Percentiles rank a stretch among this genome's conserved stretches.
Conservation (phyloP, 2,888 invertebrate species). For the Griposia aprilina region DNA sequence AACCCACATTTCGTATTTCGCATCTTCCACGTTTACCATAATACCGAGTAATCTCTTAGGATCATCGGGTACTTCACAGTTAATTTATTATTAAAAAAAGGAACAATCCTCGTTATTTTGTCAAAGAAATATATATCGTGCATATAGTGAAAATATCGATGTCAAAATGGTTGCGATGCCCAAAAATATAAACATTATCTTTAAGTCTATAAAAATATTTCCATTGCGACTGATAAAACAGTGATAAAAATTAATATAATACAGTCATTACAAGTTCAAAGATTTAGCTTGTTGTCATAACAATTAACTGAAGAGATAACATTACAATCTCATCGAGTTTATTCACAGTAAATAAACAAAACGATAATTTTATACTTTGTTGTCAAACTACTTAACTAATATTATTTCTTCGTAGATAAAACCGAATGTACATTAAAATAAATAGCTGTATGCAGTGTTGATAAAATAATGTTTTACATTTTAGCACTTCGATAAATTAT, state of each 20-base stretch:
- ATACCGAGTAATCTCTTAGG: constrained; percentile 14
- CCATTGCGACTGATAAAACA: constrained; percentile 4
- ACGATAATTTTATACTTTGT: background rate
- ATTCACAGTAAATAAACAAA: constrained; percentile 1
- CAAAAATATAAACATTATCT: background rate
- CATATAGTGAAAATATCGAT: background rate
- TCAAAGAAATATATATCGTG: constrained; percentile 20
- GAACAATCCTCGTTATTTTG: constrained; percentile 13
- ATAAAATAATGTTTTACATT: constrained; percentile 2
- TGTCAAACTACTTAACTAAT: background rate
- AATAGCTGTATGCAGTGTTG: background rate
- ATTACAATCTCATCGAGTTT: constrained; percentile 13
- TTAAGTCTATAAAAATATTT: background rate
- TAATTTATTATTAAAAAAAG: background rate
- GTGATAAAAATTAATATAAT: background rate
- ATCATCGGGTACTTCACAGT: background rate
- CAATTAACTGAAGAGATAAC: constrained; percentile 36
- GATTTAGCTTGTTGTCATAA: constrained; percentile 36
- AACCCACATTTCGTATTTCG: background rate
- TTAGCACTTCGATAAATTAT: background rate
- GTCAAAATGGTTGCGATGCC: background rate
- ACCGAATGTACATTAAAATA: background rate
- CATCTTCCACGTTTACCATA: background rate
- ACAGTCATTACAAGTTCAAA: constrained; percentile 45
- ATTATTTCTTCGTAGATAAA: constrained; percentile 2